These are phyloP conservation scores for Thamnophis elegans DNA, from an alignment of 2,797 vertebrate genomes.

Conservation along the genomic window DNA sequence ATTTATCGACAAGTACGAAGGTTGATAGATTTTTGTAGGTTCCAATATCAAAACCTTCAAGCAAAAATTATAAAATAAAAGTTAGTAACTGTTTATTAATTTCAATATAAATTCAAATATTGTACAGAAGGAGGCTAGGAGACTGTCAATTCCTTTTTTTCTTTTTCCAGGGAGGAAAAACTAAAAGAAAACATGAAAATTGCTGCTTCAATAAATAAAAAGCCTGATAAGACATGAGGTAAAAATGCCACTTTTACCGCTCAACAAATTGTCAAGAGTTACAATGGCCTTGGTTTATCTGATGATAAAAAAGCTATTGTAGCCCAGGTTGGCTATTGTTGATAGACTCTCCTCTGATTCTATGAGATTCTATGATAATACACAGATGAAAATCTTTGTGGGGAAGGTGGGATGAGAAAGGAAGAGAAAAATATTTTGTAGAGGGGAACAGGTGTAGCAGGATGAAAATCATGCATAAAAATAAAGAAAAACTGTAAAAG, in stretches of 20 bases:
- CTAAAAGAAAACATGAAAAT: not conserved
- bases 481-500: not conserved
- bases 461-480: not conserved
- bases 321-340: not conserved
- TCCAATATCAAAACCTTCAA: conserved; percentile 93
- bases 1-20: conserved; percentile 96
- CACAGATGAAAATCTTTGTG: too few relatives aligned
- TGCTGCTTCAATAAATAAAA: not conserved
- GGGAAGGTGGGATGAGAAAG: not conserved
- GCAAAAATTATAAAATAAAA: conserved; percentile 4
- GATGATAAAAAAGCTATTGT: not conserved
- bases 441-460: not conserved
- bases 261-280: not conserved
- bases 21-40: conserved; percentile 96
- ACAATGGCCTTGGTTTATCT: not conserved
- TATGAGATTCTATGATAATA: not conserved
- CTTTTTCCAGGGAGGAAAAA: not conserved
- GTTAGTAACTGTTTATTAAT: not conserved
- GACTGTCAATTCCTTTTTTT: not conserved
- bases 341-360: not conserved
- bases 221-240: not conserved
- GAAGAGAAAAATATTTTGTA: not conserved
- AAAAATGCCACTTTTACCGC: not conserved
- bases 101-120: not conserved
- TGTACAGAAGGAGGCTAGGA: not conserved